A percentile compares a stretch with the other conserved stretches of the same genome.
phyloP scores from a whole-genome alignment of 2,888 invertebrate species.

The Germaria angustata region DNA sequence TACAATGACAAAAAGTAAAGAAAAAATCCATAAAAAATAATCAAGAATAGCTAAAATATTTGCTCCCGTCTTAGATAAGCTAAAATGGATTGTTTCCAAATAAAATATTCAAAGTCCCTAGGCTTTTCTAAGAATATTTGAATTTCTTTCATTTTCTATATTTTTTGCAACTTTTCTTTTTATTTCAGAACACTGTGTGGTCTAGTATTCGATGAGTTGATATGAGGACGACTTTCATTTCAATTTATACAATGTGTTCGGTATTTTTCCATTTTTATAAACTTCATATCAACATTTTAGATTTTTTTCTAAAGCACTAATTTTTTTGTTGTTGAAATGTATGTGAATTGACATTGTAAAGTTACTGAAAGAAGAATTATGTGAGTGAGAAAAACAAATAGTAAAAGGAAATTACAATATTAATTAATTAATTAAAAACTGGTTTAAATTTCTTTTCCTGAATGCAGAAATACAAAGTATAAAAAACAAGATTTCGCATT shows the following conservation, averaged over 20 bases:
- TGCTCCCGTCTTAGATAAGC: too few species aligned
- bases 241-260: slow-evolving; percentile 36
- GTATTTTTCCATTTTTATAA: slow-evolving; percentile 3
- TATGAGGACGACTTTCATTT: slow-evolving; percentile 58
- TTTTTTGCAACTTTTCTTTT: too few species aligned
- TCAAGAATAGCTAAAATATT: too few species aligned
- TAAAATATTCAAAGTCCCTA: too few species aligned
- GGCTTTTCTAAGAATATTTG: too few species aligned
- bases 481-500: too few species aligned
- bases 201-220: slow-evolving; percentile 35
- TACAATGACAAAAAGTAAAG: too few species aligned
- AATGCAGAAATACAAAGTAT: too few species aligned
- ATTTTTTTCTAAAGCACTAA: slow-evolving; percentile 2
- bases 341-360: slow-evolving; percentile 46
- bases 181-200: too few species aligned
- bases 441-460: neutral
- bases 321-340: neutral
- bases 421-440: slow-evolving; percentile 51
- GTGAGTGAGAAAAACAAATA: slow-evolving; percentile 2
- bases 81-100: too few species aligned
- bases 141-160: too few species aligned
- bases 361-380: slow-evolving; percentile 32
- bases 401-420: slow-evolving; percentile 45
- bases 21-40: too few species aligned
- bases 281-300: neutral